These are phyloP conservation scores for Troilus luridus DNA, from an alignment of 2,888 invertebrate species.

Conservation along the genomic window DNA sequence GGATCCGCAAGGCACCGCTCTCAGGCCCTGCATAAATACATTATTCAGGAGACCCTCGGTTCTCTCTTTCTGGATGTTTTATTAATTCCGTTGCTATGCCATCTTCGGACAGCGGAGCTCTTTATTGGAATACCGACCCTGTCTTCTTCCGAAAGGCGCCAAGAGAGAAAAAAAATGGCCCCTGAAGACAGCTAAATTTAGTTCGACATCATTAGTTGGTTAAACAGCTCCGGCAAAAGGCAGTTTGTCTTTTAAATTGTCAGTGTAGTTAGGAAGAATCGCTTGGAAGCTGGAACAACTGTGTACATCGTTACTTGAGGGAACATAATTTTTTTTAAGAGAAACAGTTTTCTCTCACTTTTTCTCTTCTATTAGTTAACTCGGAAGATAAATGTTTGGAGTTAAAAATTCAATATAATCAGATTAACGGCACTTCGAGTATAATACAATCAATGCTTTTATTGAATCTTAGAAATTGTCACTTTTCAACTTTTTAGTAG, in stretches of 20 bases:
- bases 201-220: slow-evolving; percentile 25
- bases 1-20: slow-evolving; percentile 37
- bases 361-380: neutral
- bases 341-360: neutral
- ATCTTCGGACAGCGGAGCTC: neutral
- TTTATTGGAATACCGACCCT: slow-evolving; percentile 4
- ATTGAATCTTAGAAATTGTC: too few species aligned
- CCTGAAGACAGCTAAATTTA: neutral
- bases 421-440: too few species aligned
- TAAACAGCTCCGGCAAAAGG: neutral
- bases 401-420: too few species aligned
- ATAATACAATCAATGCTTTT: too few species aligned
- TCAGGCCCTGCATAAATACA: slow-evolving; percentile 37
- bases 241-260: slow-evolving; percentile 34
- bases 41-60: slow-evolving; percentile 49
- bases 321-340: neutral
- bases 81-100: slow-evolving; percentile 50
- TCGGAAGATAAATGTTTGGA: too few species aligned
- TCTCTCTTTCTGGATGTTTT: slow-evolving; percentile 49
- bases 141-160: neutral
- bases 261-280: neutral
- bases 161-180: neutral
- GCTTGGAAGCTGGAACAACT: neutral
- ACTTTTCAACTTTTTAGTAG: too few species aligned
- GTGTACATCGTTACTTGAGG: slow-evolving; percentile 1